phyloP scores from a whole-genome alignment of 2,888 invertebrate species.

The Drosophila engyochracea region DNA sequence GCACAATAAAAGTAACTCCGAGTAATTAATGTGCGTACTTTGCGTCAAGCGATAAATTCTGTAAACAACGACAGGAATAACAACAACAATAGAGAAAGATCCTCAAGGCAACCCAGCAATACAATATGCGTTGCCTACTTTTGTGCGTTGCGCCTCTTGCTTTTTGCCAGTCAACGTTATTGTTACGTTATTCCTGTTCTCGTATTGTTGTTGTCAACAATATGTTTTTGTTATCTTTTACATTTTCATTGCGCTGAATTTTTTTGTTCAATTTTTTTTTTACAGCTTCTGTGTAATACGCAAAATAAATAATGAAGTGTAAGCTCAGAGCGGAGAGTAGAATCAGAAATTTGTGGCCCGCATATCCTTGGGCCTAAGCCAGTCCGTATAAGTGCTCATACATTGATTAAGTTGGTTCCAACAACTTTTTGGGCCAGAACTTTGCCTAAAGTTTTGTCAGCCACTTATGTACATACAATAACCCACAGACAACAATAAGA shows the following conservation, averaged over 20 bases:
- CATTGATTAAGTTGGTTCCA: constrained; percentile 70
- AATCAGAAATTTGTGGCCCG: constrained; percentile 20
- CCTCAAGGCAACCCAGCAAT: constrained; percentile 36
- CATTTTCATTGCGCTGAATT: constrained; percentile 68
- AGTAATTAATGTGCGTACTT: constrained; percentile 81
- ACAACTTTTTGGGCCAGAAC: constrained; percentile 55
- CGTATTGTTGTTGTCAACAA: constrained; percentile 73
- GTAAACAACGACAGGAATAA: constrained; percentile 31
- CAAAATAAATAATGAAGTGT: constrained; percentile 76
- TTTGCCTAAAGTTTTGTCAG: constrained; percentile 67
- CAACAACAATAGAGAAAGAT: constrained; percentile 38
- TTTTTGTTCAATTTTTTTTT: constrained; percentile 13
- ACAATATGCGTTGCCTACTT: constrained; percentile 67
- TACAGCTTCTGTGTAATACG: constrained; percentile 19
- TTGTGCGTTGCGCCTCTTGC: constrained; percentile 52
- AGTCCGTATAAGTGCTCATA: constrained; percentile 66
- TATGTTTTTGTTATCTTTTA: constrained; percentile 79
- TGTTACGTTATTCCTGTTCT: constrained; percentile 32
- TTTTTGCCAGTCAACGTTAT: constrained; percentile 17
- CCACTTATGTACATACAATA: constrained; percentile 70
- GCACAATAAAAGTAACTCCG: constrained; percentile 80
- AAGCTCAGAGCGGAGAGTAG: constrained; percentile 32
- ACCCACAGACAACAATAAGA: constrained; percentile 39
- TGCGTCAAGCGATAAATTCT: constrained; percentile 78
- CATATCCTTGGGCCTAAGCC: constrained; percentile 55